phyloP scores from a whole-genome alignment of 2,113 vertebrate genomes.

The Leucopternis melanops region DNA sequence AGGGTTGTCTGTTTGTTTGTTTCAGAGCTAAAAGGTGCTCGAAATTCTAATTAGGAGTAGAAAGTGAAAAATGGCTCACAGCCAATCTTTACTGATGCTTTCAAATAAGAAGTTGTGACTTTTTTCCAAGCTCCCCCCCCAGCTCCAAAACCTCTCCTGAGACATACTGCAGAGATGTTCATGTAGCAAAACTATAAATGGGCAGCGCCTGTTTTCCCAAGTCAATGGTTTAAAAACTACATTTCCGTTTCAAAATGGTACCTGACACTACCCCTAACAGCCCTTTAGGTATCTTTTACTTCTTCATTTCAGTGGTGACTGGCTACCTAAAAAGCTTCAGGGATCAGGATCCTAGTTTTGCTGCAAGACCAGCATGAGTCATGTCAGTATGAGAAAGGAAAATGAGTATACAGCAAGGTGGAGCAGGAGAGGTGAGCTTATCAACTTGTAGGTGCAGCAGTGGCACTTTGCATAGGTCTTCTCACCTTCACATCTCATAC shows the following conservation, averaged over 20 bases:
- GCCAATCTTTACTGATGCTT: neutral
- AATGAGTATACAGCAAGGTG: too few species aligned
- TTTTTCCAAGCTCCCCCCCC: neutral
- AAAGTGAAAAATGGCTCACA: neutral
- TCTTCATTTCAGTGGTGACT: too few species aligned
- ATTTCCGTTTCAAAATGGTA: neutral
- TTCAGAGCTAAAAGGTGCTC: neutral
- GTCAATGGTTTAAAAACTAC: neutral
- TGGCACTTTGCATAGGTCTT: too few species aligned
- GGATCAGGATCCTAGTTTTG: too few species aligned
- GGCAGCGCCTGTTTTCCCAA: neutral
- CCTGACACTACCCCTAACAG: too few species aligned
- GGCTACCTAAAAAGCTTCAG: too few species aligned
- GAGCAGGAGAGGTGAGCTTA: too few species aligned
- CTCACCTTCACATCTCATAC: too few species aligned
- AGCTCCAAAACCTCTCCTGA: neutral
- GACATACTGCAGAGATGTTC: neutral
- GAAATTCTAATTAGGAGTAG: constrained; percentile 23
- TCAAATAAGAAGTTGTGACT: neutral
- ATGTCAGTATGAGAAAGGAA: too few species aligned
- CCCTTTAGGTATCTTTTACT: too few species aligned
- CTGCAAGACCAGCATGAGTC: too few species aligned
- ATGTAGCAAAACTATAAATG: neutral
- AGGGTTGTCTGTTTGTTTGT: neutral
- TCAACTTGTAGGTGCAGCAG: too few species aligned